These are phyloP conservation scores for Hirundo rustica DNA, from an alignment of 2,797 vertebrate genomes.

Conservation along the genomic window DNA sequence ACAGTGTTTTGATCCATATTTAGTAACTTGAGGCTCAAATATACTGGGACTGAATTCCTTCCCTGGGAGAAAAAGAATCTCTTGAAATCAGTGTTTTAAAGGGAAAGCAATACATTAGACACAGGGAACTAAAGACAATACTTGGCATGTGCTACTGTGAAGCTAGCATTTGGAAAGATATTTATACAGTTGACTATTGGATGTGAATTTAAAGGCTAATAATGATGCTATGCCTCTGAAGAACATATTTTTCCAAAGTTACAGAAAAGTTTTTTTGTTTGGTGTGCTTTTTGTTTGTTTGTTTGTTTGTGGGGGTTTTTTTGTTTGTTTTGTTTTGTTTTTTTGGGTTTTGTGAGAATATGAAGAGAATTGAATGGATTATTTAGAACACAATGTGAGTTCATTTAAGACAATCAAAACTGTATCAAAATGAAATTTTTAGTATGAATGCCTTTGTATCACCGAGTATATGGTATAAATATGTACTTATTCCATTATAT, in stretches of 20 bases:
- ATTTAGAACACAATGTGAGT: not conserved
- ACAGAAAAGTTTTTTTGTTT: not conserved
- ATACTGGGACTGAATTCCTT: not conserved
- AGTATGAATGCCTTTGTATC: not conserved
- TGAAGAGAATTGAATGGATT: not conserved
- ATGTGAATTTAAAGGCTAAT: not conserved
- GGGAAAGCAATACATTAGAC: not conserved
- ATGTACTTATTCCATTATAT: not conserved
- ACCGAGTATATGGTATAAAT: not conserved
- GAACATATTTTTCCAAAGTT: not conserved
- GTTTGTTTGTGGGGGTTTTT: not conserved
- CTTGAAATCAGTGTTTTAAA: not conserved
- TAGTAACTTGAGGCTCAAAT: not conserved
- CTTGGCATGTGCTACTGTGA: not conserved
- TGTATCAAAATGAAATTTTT: not conserved
- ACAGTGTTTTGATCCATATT: slow-evolving; percentile 7
- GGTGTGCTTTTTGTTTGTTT: too few species aligned
- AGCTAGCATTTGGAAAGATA: not conserved
- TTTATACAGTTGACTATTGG: not conserved
- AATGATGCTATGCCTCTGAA: not conserved
- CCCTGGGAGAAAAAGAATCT: not conserved
- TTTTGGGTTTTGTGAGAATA: not conserved
- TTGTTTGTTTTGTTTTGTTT: too few species aligned
- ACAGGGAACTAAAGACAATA: not conserved
- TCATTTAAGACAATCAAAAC: not conserved